Evolutionary conservation across 2,888 invertebrate species (phyloP).

Genomic region (Falcaria lacertinaria): DNA sequence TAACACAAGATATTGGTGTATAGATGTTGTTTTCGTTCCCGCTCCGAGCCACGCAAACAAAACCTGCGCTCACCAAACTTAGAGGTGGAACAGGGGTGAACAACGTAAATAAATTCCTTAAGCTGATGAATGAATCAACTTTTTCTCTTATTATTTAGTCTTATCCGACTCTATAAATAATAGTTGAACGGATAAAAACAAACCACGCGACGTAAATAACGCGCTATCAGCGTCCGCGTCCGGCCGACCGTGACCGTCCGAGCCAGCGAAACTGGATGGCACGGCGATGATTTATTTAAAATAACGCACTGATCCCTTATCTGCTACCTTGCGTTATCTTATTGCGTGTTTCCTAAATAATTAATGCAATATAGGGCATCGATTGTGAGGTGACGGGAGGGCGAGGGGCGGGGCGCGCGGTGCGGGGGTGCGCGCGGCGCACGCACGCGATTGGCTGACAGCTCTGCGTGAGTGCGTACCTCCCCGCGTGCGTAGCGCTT

Average conservation of each 20-base stretch:
- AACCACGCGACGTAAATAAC: constrained; percentile 50
- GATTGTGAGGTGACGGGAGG: constrained; percentile 77
- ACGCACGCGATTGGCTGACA: constrained; percentile 77
- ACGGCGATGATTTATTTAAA: constrained; percentile 71
- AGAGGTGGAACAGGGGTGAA: constrained; percentile 27
- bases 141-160: constrained; percentile 29
- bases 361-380: constrained; percentile 81
- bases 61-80: constrained; percentile 12
- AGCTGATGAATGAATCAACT: constrained; percentile 32
- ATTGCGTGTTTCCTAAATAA: constrained; percentile 81
- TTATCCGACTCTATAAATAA: constrained; percentile 34
- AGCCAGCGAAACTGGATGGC: constrained; percentile 26
- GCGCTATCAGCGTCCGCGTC: constrained; percentile 39
- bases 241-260: not conserved
- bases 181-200: constrained; percentile 31
- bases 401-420: constrained; percentile 57
- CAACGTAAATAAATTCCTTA: constrained; percentile 26
- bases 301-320: constrained; percentile 67
- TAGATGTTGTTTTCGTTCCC: constrained; percentile 32
- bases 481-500: constrained; percentile 72
- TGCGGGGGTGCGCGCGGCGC: constrained; percentile 76
- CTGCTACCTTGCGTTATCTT: constrained; percentile 79
- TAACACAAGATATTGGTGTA: constrained; percentile 19
- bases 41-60: constrained; percentile 29
- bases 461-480: constrained; percentile 77